A percentile compares a stretch with the other conserved stretches of the same genome.
These are phyloP conservation scores for Morelia viridis DNA, from an alignment of 2,797 vertebrate species.

Conservation along the genomic window DNA sequence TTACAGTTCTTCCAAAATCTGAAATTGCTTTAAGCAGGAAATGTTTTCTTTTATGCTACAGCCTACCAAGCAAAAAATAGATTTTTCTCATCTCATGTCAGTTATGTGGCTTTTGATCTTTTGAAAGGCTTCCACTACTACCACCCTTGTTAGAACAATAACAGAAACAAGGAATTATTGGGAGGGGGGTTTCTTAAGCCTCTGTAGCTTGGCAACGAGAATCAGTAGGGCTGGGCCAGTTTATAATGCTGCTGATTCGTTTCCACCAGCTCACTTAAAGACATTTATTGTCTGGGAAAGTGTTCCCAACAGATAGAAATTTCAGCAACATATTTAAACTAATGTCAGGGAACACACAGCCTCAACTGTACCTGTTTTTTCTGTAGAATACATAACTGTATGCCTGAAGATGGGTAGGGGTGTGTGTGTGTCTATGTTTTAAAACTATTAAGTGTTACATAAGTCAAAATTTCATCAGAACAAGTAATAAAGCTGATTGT, in stretches of 20 bases:
- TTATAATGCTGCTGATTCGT: slow-evolving; percentile 9
- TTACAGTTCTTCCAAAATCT: slow-evolving; percentile 3
- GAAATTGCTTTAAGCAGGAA: not conserved
- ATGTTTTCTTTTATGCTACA: not conserved
- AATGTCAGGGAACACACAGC: not conserved
- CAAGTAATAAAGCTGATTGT: not conserved
- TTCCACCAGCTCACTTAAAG: not conserved
- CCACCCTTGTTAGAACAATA: not conserved
- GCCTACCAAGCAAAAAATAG: not conserved
- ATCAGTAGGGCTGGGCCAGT: not conserved
- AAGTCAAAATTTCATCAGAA: slow-evolving; percentile 2
- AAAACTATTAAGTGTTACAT: not conserved
- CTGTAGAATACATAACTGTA: not conserved
- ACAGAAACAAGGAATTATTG: not conserved
- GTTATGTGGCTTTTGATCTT: not conserved
- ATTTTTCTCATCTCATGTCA: not conserved
- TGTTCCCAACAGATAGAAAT: slow-evolving; percentile 16
- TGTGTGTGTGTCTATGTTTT: not conserved
- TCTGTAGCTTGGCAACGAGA: slow-evolving; percentile 26
- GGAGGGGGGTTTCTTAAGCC: slow-evolving; percentile 14
- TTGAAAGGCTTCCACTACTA: not conserved
- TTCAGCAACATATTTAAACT: not conserved
- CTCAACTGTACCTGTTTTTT: not conserved
- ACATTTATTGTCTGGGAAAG: slow-evolving; percentile 18
- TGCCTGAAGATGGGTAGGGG: not conserved